Evolutionary conservation across 2,113 vertebrate genomes (phyloP).

Genomic region (Sakesphorus luctuosus): DNA sequence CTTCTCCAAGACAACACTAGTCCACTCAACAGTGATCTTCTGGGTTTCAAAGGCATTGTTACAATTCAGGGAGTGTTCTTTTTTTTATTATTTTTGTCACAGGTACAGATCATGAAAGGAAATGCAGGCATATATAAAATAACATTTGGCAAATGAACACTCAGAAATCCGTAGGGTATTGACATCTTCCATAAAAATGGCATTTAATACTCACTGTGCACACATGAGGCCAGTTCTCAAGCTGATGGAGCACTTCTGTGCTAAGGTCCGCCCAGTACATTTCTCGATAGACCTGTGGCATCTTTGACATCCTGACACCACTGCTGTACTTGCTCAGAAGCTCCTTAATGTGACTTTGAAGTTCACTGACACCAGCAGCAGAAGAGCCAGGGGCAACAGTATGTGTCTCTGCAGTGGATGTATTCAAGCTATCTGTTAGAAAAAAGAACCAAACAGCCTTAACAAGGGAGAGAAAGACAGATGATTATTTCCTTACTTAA

Average conservation of each 20-base stretch:
- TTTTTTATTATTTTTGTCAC: neutral
- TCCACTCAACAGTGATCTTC: neutral
- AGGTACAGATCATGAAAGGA: neutral
- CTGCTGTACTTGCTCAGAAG: slow-evolving; percentile 74
- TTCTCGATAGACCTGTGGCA: slow-evolving; percentile 74
- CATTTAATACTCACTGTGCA: slow-evolving; percentile 75
- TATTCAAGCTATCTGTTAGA: slow-evolving; percentile 34
- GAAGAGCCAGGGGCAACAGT: neutral
- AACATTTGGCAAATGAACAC: neutral
- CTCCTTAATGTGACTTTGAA: slow-evolving; percentile 76
- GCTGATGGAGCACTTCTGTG: slow-evolving; percentile 65
- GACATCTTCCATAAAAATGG: neutral
- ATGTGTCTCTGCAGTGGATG: neutral
- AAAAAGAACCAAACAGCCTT: neutral
- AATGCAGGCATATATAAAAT: neutral
- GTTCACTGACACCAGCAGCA: slow-evolving; percentile 1
- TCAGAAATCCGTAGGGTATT: neutral
- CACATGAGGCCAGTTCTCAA: slow-evolving; percentile 80
- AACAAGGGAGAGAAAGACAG: neutral
- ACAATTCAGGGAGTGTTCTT: neutral
- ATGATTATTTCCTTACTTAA: neutral
- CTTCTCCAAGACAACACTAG: neutral
- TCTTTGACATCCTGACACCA: slow-evolving; percentile 84
- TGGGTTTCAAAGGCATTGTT: neutral
- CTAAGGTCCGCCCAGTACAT: slow-evolving; percentile 77